Evolutionary conservation across 2,888 invertebrate genomes (phyloP).

Genomic region (Venusia cambrica): DNA sequence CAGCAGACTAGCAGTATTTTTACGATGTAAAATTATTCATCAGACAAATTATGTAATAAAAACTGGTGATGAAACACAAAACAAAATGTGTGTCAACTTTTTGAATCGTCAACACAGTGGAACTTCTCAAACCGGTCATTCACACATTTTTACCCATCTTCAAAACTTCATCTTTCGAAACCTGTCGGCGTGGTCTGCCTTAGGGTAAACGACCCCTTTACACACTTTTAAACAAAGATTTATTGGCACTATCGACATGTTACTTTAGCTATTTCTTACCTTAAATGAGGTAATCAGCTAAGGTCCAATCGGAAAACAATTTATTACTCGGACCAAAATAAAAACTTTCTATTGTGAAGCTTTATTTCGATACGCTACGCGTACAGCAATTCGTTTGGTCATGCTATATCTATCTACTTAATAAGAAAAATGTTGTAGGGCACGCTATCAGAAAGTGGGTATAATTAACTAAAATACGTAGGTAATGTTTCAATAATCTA

Average conservation of each 20-base stretch:
- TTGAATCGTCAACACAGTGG: conserved; percentile 38
- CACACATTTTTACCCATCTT: conserved; percentile 53
- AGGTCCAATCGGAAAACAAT: conserved; percentile 17
- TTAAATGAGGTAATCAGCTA: conserved; percentile 15
- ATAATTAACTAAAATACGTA: too few species aligned
- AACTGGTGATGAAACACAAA: conserved; percentile 39
- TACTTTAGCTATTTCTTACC: conserved; percentile 22
- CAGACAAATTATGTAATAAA: conserved; percentile 37
- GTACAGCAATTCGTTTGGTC: conserved; percentile 17
- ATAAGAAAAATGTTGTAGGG: conserved; percentile 21
- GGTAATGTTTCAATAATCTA: too few species aligned
- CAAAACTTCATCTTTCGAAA: conserved; percentile 45
- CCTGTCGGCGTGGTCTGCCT: conserved; percentile 27
- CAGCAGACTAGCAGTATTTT: conserved; percentile 17
- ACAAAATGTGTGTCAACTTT: conserved; percentile 46
- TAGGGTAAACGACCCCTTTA: conserved; percentile 43
- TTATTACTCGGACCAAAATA: conserved; percentile 22
- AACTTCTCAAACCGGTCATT: conserved; percentile 47
- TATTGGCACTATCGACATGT: conserved; percentile 34
- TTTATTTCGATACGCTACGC: conserved; percentile 12
- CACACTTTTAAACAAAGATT: conserved; percentile 44
- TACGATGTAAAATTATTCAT: conserved; percentile 32
- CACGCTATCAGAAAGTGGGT: conserved; percentile 23
- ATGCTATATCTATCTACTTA: conserved; percentile 21
- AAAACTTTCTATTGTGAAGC: conserved; percentile 23